Conservation (phyloP, 2,797 vertebrate species). For the Psittacula derbiana region DNA sequence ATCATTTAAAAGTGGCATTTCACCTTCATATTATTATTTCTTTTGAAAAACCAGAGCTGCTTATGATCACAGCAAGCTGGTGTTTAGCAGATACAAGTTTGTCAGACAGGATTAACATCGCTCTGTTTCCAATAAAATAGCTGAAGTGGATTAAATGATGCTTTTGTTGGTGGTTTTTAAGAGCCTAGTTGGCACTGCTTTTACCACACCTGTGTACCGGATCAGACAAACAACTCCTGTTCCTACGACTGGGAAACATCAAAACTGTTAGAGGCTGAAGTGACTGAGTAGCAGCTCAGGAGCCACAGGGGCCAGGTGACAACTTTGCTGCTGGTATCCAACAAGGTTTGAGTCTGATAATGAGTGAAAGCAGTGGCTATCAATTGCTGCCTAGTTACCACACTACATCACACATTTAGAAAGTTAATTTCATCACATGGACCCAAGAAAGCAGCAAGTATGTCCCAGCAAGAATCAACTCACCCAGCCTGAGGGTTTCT, state of each 20-base stretch:
- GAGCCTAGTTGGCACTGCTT: not conserved
- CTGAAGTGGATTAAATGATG: not conserved
- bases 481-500: not conserved
- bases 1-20: not conserved
- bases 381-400: not conserved
- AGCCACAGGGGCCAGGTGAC: not conserved
- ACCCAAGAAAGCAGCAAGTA: not conserved
- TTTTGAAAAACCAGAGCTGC: not conserved
- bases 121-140: not conserved
- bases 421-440: not conserved
- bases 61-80: not conserved
- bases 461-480: not conserved
- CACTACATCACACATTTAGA: rapidly evolving
- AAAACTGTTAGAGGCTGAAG: not conserved
- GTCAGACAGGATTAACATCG: not conserved
- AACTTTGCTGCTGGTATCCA: not conserved
- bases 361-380: not conserved
- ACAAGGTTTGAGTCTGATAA: not conserved
- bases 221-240: not conserved
- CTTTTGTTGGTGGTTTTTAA: not conserved
- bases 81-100: not conserved
- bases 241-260: not conserved
- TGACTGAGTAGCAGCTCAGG: not conserved
- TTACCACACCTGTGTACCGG: not conserved
- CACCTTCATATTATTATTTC: not conserved